Evolutionary conservation across 1,140 invertebrate genomes (phyloP), one percentile per base, ranked within the genome.

Genomic region (Heliconius hermathena): DNA sequence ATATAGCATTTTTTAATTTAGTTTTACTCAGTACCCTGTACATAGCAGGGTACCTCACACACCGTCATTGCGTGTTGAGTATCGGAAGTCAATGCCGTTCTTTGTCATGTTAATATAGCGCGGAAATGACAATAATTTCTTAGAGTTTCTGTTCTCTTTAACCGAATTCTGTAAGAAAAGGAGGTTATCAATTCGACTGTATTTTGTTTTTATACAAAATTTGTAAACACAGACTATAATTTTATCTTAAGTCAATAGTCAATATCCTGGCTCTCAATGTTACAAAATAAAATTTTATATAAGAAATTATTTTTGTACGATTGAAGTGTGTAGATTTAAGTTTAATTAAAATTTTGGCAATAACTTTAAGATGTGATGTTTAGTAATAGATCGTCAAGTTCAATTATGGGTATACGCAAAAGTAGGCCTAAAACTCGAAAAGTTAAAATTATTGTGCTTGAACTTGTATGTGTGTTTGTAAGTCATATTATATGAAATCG

Each of bases 361-460:
- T 91, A 92, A 91, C 73, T 78, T 83, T 86, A 84, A 75, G 77
- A 87, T 91, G 88, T 91, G 88, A 90, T 89, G 79, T 52, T 76
- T 82, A 84, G 71, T 76, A 75, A 82, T 82, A 66, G 26, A 29
- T 60, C 8, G 54, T 9, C 33, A 33, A 5, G 33, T 6, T 33
- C 33, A 33, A 33, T 33, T 33, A 36, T 36, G 33, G 33, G 33
- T 36, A 36, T 36, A 33, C 4, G 33, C 33, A 36, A 60, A 60
- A 60, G 11, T 2, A 60, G 54, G n/a, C 20, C 20, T 60, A 60
- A 60, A 60, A 13, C n/a, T n/a, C 49, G 49, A 20, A 52, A 52
- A 52, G 18, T 18, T 20, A 52, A 52, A 52, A 52, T 52, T 52
- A 20, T 52, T 20, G 49, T 52, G 16, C 18, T 20, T 52, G 18